phyloP scores from a whole-genome alignment of 1,140 invertebrate genomes.

The Eupeodes corollae region DNA sequence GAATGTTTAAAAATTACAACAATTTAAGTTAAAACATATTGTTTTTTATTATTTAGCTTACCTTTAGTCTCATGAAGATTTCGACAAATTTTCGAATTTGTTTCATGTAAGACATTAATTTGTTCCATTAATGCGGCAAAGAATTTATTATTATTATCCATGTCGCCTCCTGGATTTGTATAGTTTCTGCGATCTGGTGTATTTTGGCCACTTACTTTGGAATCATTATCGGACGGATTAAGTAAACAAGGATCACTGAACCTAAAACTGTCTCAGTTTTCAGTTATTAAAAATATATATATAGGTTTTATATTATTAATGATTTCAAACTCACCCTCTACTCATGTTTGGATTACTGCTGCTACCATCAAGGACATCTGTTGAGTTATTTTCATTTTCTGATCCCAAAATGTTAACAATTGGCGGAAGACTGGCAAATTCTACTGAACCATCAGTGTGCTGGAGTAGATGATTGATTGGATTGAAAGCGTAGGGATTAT shows the following conservation, averaged over 20 bases:
- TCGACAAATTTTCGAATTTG: slow-evolving; percentile 36
- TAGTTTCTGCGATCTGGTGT: slow-evolving; percentile 27
- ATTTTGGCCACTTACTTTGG: slow-evolving; percentile 31
- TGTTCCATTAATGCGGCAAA: slow-evolving; percentile 32
- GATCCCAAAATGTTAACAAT: slow-evolving; percentile 32
- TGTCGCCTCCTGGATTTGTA: slow-evolving; percentile 11
- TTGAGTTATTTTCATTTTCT: slow-evolving; percentile 27
- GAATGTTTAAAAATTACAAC: no score
- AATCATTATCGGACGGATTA: slow-evolving; percentile 34
- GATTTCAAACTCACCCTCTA: slow-evolving; percentile 16
- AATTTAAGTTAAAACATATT: background rate
- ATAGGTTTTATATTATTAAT: background rate
- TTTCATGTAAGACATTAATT: slow-evolving; percentile 34
- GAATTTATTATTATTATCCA: slow-evolving; percentile 27
- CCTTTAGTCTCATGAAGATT: slow-evolving; percentile 37
- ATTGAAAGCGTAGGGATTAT: no score
- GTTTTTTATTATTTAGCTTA: slow-evolving; percentile 7
- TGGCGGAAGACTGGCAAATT: slow-evolving; percentile 32
- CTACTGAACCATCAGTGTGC: slow-evolving; percentile 21
- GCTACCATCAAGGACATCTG: slow-evolving; percentile 30
- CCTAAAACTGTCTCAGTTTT: slow-evolving; percentile 18
- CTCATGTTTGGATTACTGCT: slow-evolving; percentile 30
- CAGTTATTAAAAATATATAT: no score
- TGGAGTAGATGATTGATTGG: background rate
- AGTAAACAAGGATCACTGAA: slow-evolving; percentile 35